Evolutionary conservation across 2,113 vertebrate genomes (phyloP), one percentile per base, ranked within the genome.

Genomic region (Illadopsis cleaveri): DNA sequence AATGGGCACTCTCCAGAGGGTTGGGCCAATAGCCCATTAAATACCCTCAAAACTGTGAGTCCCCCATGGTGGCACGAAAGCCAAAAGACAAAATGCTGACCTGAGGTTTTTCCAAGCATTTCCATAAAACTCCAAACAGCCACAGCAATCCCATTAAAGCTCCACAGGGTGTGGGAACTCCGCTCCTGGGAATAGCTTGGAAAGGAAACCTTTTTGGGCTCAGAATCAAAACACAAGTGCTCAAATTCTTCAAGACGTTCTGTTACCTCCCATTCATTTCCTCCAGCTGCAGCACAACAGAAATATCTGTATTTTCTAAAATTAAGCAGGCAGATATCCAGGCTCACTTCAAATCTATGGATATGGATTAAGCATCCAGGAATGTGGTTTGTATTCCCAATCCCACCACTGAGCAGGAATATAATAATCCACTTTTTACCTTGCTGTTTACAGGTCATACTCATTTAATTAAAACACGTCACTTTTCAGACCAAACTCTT

Each of bases 51-150:
- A 94, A 77, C 31, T 25, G 3, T 6, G 22, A 78, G 56, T 77
- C 28, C 21, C 24, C 33, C 20, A 6, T 54, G 1, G 17, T 3
- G 6, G 69, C 68, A 83, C 0, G 0, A 84, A 89, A 82, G 38
- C 35, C 82, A 60, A 3, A 5, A 48, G 71, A 61, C 50, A 90
- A 92, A 93, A 77, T 4, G 72, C 88, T 86, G 85, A 79, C 44
- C 73, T 35, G 80, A 84, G 80, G 40, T 40, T 94, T 93, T 54
- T 28, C 27, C 27, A 69, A 89, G 56, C 35, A 21, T 25, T 80
- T 83, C 40, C 53, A 14, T 31, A 48, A 93, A 88, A 37, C 8
- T 60, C 57, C 58, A 65, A 77, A 83, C 3, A 72, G 73, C 42
- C 50, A 23, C 54, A 50, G 62, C n/a, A 42, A 82, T 18, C 44